phyloP scores from a whole-genome alignment of 2,113 vertebrate species.

The Garra rufa region DNA sequence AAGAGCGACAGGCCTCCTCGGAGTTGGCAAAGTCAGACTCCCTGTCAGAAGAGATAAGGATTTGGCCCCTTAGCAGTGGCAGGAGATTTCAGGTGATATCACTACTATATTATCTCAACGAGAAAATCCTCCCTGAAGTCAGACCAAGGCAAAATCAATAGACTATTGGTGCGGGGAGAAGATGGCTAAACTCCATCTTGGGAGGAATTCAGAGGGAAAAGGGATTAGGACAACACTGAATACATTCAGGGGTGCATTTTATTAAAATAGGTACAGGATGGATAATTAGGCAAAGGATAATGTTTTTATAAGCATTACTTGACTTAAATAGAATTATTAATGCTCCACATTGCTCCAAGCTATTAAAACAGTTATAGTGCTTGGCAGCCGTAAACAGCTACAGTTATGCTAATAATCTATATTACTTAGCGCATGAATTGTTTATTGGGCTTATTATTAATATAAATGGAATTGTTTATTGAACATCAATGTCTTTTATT shows the following conservation, averaged over 20 bases:
- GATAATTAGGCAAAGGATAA: not conserved
- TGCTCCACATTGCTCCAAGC: not conserved
- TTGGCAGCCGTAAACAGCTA: not conserved
- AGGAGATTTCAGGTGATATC: conserved; percentile 60
- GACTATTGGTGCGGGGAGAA: conserved; percentile 47
- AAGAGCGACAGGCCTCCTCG: conserved; percentile 19
- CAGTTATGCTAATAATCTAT: not conserved
- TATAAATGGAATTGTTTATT: not conserved
- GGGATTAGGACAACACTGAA: not conserved
- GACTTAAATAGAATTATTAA: not conserved
- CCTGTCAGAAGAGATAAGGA: conserved; percentile 55
- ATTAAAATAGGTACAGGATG: not conserved
- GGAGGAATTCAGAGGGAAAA: not conserved
- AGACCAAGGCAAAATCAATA: conserved; percentile 56
- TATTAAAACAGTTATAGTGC: not conserved
- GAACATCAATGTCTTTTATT: not conserved
- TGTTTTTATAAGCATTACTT: not conserved
- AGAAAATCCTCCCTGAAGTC: conserved; percentile 55
- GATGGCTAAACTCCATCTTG: conserved; percentile 20
- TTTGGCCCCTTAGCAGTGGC: conserved; percentile 48
- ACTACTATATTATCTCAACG: conserved; percentile 57
- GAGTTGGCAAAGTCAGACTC: conserved; percentile 52
- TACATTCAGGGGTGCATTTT: not conserved
- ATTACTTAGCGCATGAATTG: too few species aligned
- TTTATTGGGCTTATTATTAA: not conserved